These are phyloP conservation scores for Euplagia quadripunctaria DNA, from an alignment of 2,888 invertebrate species.

Conservation along the genomic window DNA sequence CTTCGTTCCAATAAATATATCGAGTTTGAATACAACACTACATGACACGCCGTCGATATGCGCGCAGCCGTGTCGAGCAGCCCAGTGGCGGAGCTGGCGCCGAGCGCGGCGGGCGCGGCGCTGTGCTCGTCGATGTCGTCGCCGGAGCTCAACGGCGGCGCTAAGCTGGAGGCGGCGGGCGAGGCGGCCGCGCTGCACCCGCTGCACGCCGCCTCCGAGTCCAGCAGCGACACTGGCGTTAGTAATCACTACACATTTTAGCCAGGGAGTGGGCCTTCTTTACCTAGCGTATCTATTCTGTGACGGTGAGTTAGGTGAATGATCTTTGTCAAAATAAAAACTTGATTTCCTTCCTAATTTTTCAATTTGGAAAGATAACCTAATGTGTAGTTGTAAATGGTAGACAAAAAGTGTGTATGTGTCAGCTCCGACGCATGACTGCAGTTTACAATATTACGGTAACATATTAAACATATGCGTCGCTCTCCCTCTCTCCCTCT, in stretches of 20 bases:
- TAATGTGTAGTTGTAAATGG: neutral
- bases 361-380: neutral
- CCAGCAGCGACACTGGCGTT: constrained; percentile 79
- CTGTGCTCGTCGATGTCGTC: constrained; percentile 82
- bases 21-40: no score
- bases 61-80: constrained; percentile 63
- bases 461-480: no score
- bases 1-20: no score
- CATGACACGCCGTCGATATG: no score
- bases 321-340: no score
- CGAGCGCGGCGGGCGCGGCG: constrained; percentile 48
- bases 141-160: constrained; percentile 74
- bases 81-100: constrained; percentile 64
- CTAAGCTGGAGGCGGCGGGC: constrained; percentile 35
- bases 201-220: constrained; percentile 66
- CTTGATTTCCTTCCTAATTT: neutral
- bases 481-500: no score
- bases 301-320: neutral
- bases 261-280: neutral
- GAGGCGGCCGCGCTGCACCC: constrained; percentile 28
- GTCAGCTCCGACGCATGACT: no score
- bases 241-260: neutral
- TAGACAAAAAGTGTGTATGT: no score
- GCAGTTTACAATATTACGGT: no score
- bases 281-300: neutral